Conservation (phyloP, 2,113 vertebrate genomes). For the Pelmatolapia mariae region DNA sequence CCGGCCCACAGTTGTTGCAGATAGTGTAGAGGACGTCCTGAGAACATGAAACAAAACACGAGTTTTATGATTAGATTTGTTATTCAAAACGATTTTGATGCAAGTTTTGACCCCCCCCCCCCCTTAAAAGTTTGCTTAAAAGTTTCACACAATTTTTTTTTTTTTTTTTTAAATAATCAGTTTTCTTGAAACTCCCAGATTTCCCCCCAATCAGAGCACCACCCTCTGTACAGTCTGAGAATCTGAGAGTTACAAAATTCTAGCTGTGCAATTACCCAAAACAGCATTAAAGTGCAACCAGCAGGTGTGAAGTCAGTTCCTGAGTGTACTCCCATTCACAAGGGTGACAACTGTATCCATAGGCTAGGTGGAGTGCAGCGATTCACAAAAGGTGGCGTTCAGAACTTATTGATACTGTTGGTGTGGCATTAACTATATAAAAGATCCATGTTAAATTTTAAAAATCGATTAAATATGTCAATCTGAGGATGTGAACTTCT, state of each 20-base stretch:
- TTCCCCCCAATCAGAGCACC: background rate
- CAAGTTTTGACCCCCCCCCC: background rate
- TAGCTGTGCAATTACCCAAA: background rate
- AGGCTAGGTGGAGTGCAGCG: background rate
- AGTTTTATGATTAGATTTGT: background rate
- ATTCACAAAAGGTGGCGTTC: background rate
- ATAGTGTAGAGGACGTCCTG: slow-evolving; percentile 97
- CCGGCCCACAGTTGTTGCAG: slow-evolving; percentile 94
- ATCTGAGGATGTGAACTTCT: background rate
- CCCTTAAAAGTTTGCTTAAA: rapidly evolving
- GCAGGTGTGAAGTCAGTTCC: background rate
- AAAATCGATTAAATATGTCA: background rate
- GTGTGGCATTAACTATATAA: background rate
- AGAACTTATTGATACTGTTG: background rate
- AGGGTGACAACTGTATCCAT: background rate
- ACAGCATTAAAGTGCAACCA: background rate
- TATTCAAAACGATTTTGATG: background rate
- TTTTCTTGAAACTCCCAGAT: background rate
- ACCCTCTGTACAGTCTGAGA: background rate
- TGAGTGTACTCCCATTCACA: background rate
- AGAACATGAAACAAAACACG: rapidly evolving
- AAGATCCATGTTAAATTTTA: background rate
- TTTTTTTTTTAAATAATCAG: background rate
- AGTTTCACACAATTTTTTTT: background rate
- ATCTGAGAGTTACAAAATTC: background rate